These are phyloP conservation scores for Clepsis dumicolana DNA, from an alignment of 2,888 invertebrate genomes.

Conservation along the genomic window DNA sequence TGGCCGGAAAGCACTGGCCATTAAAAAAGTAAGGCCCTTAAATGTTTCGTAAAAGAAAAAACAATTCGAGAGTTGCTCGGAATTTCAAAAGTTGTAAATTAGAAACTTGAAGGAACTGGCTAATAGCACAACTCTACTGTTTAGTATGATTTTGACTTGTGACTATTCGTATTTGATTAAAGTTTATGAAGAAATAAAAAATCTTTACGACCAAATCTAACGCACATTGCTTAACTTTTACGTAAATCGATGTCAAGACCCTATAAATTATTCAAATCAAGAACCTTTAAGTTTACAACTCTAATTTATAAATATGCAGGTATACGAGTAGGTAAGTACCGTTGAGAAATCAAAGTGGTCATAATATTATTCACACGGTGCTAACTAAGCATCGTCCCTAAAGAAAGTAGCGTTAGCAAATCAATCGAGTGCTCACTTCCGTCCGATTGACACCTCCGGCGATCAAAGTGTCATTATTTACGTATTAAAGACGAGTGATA, in stretches of 20 bases:
- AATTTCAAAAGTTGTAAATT: neutral
- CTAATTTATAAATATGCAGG: neutral
- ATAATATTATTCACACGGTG: constrained; percentile 30
- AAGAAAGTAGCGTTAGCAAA: constrained; percentile 48
- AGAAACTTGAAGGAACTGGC: neutral
- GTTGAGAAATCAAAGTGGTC: neutral
- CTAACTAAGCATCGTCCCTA: constrained; percentile 22
- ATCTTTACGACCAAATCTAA: constrained; percentile 1
- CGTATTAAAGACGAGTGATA: constrained; percentile 55
- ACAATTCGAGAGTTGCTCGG: neutral
- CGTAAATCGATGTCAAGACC: constrained; percentile 7
- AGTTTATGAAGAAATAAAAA: constrained; percentile 1
- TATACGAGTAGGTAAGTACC: neutral
- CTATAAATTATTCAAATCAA: constrained; percentile 20
- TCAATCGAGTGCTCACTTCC: constrained; percentile 64
- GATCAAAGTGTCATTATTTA: constrained; percentile 75
- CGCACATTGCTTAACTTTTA: constrained; percentile 14
- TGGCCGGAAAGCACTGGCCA: constrained; percentile 3
- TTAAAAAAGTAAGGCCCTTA: constrained; percentile 4
- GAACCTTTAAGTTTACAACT: neutral
- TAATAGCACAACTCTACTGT: neutral
- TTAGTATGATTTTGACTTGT: no score
- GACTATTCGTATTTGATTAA: neutral
- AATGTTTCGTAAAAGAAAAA: neutral
- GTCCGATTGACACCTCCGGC: constrained; percentile 59